Evolutionary conservation across 2,797 vertebrate species (phyloP).

Genomic region (Sebastes goodei): DNA sequence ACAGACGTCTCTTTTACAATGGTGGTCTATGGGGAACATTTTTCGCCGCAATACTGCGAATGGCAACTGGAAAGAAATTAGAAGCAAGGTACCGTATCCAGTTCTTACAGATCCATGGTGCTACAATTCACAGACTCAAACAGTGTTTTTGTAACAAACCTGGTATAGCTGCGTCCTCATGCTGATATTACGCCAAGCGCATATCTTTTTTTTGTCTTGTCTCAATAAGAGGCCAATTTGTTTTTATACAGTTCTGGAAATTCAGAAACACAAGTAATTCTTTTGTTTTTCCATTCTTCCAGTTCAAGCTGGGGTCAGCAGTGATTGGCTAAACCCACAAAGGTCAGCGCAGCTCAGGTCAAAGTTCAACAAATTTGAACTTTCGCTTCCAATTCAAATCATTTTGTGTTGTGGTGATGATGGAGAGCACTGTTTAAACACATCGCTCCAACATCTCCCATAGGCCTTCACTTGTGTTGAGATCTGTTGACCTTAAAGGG

Average conservation of each 20-base stretch:
- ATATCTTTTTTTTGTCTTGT: too few species aligned
- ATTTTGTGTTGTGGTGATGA: background rate
- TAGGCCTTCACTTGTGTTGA: background rate
- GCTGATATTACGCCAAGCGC: background rate
- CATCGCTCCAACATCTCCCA: background rate
- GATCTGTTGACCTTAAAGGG: background rate
- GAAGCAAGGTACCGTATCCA: too few species aligned
- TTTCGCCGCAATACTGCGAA: too few species aligned
- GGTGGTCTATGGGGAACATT: too few species aligned
- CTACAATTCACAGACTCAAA: background rate
- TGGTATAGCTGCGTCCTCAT: too few species aligned
- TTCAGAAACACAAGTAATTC: background rate
- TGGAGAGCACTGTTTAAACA: background rate
- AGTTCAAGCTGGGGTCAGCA: background rate
- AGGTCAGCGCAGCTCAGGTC: background rate
- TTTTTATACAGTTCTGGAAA: background rate
- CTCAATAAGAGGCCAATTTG: background rate
- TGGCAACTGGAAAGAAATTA: rapidly evolving
- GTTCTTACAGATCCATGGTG: too few species aligned
- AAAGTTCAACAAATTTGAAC: too few species aligned
- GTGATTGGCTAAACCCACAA: background rate
- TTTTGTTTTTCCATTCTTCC: background rate
- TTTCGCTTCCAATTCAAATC: background rate
- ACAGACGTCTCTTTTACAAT: too few species aligned
- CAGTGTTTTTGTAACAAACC: background rate